Evolutionary conservation across 1,140 invertebrate genomes (phyloP).

Genomic region (Musca vetustissima): DNA sequence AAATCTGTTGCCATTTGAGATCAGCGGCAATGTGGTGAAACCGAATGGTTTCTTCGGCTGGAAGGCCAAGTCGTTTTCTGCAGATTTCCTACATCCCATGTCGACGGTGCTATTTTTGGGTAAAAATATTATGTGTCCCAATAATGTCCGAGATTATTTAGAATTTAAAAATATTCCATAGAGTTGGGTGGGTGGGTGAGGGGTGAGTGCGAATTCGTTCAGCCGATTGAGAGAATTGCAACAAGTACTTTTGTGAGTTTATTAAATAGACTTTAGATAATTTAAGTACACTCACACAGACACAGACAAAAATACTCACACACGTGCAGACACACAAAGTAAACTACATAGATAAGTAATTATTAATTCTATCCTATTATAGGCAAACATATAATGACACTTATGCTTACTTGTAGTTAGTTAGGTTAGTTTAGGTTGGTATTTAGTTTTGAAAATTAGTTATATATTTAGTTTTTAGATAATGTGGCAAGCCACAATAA

Average conservation of each 20-base stretch:
- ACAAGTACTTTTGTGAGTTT: neutral
- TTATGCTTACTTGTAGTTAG: too few relatives aligned
- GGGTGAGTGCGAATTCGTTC: neutral
- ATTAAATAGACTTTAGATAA: neutral
- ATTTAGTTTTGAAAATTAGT: too few relatives aligned
- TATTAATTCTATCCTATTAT: too few relatives aligned
- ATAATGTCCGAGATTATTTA: conserved; percentile 82
- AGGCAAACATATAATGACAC: too few relatives aligned
- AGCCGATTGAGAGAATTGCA: neutral
- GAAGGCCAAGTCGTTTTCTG: conserved; percentile 80
- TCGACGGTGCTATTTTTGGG: conserved; percentile 77
- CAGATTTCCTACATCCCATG: conserved; percentile 79
- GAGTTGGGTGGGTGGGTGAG: too few relatives aligned
- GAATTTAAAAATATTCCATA: conserved; percentile 49
- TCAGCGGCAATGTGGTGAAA: conserved; percentile 63
- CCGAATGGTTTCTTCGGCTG: conserved; percentile 65
- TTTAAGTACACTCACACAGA: too few relatives aligned
- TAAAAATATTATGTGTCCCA: conserved; percentile 74
- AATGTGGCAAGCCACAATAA: too few relatives aligned
- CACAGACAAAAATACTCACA: too few relatives aligned
- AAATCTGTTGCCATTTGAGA: conserved; percentile 79
- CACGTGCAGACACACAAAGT: too few relatives aligned
- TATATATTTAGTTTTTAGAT: too few relatives aligned
- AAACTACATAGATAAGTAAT: too few relatives aligned
- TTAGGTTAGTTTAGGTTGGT: too few relatives aligned